Evolutionary conservation across 2,797 vertebrate genomes (phyloP), one percentile per base, ranked within the genome.

Genomic region (Aeoliscus strigatus): DNA sequence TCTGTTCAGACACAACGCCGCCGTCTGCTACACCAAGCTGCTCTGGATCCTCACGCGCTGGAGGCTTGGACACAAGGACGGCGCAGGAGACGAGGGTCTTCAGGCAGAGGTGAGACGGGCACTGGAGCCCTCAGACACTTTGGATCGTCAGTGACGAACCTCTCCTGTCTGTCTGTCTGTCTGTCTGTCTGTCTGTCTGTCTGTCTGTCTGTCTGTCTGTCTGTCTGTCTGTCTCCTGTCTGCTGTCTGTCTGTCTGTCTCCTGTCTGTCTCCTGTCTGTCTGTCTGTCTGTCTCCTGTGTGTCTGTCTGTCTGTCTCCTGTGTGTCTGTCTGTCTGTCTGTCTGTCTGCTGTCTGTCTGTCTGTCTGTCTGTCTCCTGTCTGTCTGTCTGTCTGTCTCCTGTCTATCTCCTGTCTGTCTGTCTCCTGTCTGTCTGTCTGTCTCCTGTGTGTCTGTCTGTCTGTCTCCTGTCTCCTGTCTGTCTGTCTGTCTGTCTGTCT

Each of bases 11-110:
- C 92, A 94, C 62, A 94, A 92, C 86, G 90, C 90, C 26, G 86
- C 94, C 80, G 86, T 97, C 31, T 83, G 94, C 56, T 99, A 96
- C 39, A 90, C 94, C 77, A 97, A 94, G 79, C 89, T 99, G 54
- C 85, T 92, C 59, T 93, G 92, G 90, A 87, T 97, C 67, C 89
- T 99, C 10, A 90, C 86, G 54, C 93, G 92, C 65, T 97, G 96
- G 94, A 87, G 91, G 60, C 90, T 89, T 25, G 88, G 91, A 31
- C 90, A 84, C 56, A 77, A 80, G 54, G 76, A 83, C 12, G 89
- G 90, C 9, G 7, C 73, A 0, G 84, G 78, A 4, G 89, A 90
- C 34, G 88, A 86, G 31, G 69, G 86, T 3, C 63, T 75, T 1
- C 14, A 77, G 0, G 12, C 82, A 0, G 90, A 97, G 91, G 94